Evolutionary conservation across 2,888 invertebrate species (phyloP), one percentile per base, ranked within the genome.

Genomic region (Macropis europaea): DNA sequence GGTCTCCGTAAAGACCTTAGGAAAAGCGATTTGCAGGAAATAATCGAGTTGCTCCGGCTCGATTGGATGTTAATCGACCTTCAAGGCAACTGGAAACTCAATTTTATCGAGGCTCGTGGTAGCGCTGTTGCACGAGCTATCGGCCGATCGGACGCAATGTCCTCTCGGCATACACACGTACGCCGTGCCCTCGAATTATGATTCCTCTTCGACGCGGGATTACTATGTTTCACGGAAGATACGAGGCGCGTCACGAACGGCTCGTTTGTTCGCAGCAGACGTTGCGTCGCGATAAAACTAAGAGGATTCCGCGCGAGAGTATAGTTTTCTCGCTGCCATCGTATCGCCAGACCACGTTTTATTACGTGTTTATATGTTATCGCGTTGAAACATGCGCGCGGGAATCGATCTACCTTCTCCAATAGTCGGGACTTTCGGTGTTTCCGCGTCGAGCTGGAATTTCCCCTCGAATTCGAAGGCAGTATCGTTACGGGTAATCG

Each of bases 1-100:
- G 52, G 66, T 60, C 63, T 63, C 59, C 66, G 70, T 71, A 73
- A 81, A 67, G 60, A 66, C 71, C 75, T 82, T 72, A 77, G 60
- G 42, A 73, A 67, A 81, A 82, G 77, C 79, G 82, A 86, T 85
- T 83, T 82, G 72, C 83, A 72, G 66, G 70, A 77, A 84, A 85
- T 86, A 86, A 86, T 84, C 83, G 78, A 83, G 80, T 82, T 81
- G 77, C 72, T 66, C 63, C 52, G 59, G 78, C 77, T 81, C 81
- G 77, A 83, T 83, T 79, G 83, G 75, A 81, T 74, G 78, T 82
- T 86, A 84, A 87, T 82, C 83, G 83, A 68, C 63, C 77, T 71
- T 74, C 69, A 71, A 73, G 67, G 74, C 61, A 78, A 73, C 76
- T 79, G 73, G 64, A 80, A 85, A 86, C 81, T 85, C 82, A 80